These are phyloP conservation scores for Torymus tubicola DNA, from an alignment of 2,888 invertebrate species.

Conservation along the genomic window DNA sequence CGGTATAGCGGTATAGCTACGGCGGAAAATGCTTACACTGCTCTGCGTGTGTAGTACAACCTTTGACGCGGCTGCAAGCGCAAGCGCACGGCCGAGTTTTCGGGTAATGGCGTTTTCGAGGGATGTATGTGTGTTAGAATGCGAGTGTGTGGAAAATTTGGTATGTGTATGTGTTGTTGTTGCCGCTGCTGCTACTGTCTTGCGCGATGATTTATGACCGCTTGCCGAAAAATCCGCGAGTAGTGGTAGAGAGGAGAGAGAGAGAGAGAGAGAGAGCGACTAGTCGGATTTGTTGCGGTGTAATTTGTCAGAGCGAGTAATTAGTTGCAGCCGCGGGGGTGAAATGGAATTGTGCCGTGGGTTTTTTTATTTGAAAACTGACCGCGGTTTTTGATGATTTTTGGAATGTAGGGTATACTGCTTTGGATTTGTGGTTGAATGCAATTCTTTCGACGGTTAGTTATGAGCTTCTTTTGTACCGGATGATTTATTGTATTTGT, in stretches of 20 bases:
- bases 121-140: background rate
- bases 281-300: background rate
- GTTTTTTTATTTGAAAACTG: too few relatives aligned
- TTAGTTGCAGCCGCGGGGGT: background rate
- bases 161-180: background rate
- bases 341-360: too few relatives aligned
- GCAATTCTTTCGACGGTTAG: too few relatives aligned
- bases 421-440: too few relatives aligned
- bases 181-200: background rate
- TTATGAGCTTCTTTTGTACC: too few relatives aligned
- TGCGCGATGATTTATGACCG: constrained; percentile 13
- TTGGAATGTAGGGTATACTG: too few relatives aligned
- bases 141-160: constrained; percentile 12
- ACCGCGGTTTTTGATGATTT: too few relatives aligned
- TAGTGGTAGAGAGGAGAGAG: too few relatives aligned
- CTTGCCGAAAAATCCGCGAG: constrained; percentile 7
- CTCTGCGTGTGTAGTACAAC: background rate
- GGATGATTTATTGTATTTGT: too few relatives aligned
- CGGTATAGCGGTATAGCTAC: too few relatives aligned
- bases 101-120: constrained; percentile 51
- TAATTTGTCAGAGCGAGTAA: background rate
- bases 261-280: background rate
- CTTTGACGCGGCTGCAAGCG: constrained; percentile 19
- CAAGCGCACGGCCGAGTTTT: constrained; percentile 31
- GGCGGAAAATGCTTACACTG: constrained; percentile 34